These are phyloP conservation scores for Ovibos moschatus DNA, from an alignment of 2,113 vertebrate genomes.

Conservation along the genomic window DNA sequence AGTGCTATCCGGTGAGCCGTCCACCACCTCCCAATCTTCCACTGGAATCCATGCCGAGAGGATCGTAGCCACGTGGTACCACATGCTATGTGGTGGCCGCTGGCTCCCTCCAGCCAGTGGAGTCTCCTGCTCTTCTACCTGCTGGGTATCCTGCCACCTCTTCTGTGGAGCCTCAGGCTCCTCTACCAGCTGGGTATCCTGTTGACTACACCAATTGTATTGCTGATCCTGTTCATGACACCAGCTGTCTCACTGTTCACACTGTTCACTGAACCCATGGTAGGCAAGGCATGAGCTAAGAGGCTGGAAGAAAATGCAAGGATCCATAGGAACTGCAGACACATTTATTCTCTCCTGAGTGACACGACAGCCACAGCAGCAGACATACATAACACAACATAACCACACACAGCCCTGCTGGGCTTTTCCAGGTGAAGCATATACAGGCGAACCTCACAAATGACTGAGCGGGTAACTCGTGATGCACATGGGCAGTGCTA, in stretches of 20 bases:
- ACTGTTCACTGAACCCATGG: neutral
- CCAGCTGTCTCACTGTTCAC: neutral
- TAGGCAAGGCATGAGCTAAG: neutral
- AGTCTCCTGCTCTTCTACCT: neutral
- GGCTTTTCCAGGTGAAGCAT: neutral
- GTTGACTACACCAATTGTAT: neutral
- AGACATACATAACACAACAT: neutral
- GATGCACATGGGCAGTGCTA: neutral
- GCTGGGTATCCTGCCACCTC: neutral
- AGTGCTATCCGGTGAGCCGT: fast-evolving
- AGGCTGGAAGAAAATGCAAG: neutral
- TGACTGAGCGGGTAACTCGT: neutral
- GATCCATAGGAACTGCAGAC: neutral
- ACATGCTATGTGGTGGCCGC: neutral
- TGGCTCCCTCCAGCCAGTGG: neutral
- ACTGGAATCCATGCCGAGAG: neutral
- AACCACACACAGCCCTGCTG: neutral
- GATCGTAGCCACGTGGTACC: neutral
- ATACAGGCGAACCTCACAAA: neutral
- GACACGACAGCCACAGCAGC: neutral
- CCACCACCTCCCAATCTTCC: neutral
- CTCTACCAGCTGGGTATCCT: neutral
- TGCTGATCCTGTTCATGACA: neutral
- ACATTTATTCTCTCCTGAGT: neutral
- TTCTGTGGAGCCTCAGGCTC: neutral